phyloP scores from a whole-genome alignment of 2,888 invertebrate species.

The Eupithecia abbreviata region DNA sequence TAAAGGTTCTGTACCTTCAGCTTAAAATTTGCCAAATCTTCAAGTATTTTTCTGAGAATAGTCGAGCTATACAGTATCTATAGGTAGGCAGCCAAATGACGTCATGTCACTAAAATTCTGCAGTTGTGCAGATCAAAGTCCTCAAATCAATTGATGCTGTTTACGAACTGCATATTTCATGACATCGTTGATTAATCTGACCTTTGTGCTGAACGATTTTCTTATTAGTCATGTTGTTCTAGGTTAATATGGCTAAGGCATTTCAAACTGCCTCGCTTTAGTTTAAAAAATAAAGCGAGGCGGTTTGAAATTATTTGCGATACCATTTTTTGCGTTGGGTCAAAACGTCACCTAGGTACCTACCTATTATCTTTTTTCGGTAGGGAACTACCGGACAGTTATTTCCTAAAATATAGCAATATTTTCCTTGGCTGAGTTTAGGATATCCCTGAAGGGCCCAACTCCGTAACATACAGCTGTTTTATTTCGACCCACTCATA shows the following conservation, averaged over 20 bases:
- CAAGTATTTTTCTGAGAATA: neutral
- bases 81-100: neutral
- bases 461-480: neutral
- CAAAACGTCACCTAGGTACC: neutral
- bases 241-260: neutral
- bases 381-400: neutral
- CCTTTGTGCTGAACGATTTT: constrained; percentile 39
- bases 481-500: constrained; percentile 1
- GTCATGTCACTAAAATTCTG: constrained; percentile 12
- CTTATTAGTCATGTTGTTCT: constrained; percentile 3
- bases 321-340: neutral
- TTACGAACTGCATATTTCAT: constrained; percentile 42
- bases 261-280: neutral
- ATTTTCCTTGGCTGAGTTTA: neutral
- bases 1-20: neutral
- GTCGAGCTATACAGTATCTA: neutral
- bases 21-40: neutral
- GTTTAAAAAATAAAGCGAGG: neutral
- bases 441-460: neutral
- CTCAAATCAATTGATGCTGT: constrained; percentile 43
- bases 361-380: neutral
- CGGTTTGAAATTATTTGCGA: neutral
- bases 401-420: neutral
- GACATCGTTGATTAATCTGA: constrained; percentile 50
- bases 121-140: constrained; percentile 41